A percentile compares a stretch with the other conserved stretches of the same genome.
phyloP scores from a whole-genome alignment of 92 coral and sea anemone genomes.

The Porites rus region DNA sequence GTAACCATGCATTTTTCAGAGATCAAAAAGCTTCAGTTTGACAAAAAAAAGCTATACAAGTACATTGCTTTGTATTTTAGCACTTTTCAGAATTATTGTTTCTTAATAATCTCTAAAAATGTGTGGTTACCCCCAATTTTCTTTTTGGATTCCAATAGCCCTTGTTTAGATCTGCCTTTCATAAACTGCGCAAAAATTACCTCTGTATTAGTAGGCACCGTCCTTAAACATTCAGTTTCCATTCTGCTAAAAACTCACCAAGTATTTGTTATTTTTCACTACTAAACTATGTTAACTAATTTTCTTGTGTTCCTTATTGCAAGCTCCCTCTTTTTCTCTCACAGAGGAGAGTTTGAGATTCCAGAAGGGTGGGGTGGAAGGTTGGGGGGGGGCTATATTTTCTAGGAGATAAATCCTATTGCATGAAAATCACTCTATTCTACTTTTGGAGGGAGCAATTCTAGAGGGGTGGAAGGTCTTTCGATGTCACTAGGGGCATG shows the following conservation, averaged over 20 bases:
- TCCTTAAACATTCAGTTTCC: neutral
- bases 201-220: too few species aligned
- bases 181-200: too few species aligned
- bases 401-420: conserved; percentile 8
- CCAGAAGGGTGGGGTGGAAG: neutral
- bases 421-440: conserved; percentile 15
- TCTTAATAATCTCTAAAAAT: too few species aligned
- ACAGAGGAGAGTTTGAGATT: conserved; percentile 8
- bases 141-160: too few species aligned
- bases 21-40: neutral
- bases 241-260: conserved; percentile 9
- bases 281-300: neutral
- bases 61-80: conserved; percentile 15
- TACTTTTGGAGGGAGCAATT: conserved; percentile 17
- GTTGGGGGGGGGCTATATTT: neutral
- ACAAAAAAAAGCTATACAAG: neutral
- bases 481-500: neutral
- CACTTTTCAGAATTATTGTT: neutral
- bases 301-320: neutral
- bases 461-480: neutral
- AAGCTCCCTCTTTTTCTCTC: neutral
- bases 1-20: too few species aligned
- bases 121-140: too few species aligned
- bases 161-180: too few species aligned
- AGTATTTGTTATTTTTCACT: neutral